Percentiles rank a stretch among this genome's conserved stretches.
phyloP scores from a whole-genome alignment of 2,797 vertebrate genomes.

The Pangasius djambal region DNA sequence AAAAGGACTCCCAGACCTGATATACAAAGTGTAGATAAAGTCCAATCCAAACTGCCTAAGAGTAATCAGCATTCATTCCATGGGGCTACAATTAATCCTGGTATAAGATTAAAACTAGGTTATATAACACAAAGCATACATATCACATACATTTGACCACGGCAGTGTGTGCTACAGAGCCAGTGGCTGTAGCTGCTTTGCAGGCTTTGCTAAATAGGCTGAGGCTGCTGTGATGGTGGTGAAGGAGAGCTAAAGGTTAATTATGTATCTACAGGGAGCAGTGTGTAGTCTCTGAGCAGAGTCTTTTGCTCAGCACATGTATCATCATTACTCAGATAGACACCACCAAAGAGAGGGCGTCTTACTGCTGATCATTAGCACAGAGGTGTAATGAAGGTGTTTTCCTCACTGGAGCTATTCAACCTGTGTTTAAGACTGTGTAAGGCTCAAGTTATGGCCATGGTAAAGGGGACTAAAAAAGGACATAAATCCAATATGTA shows the following conservation, averaged over 20 bases:
- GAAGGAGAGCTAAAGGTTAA: constrained; percentile 76
- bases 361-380: constrained; percentile 46
- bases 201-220: constrained; percentile 47
- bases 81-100: not conserved
- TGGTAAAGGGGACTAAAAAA: not conserved
- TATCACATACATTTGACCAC: not conserved
- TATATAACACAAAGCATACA: not conserved
- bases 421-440: not conserved
- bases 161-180: not conserved
- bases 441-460: not conserved
- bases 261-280: constrained; percentile 63
- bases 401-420: constrained; percentile 16
- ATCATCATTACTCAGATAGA: constrained; percentile 48
- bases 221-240: constrained; percentile 56
- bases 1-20: not conserved
- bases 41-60: not conserved
- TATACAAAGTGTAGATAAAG: not conserved
- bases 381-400: constrained; percentile 33
- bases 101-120: not conserved
- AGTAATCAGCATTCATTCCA: not conserved
- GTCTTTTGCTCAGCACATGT: constrained; percentile 44
- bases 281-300: constrained; percentile 34
- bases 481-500: too few species aligned
- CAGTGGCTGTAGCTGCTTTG: constrained; percentile 47
- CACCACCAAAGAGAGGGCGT: constrained; percentile 19